Percentiles rank a stretch among this genome's conserved stretches.
Evolutionary conservation across 2,888 invertebrate genomes (phyloP).

Genomic region (Lissocephala sabroskyi): DNA sequence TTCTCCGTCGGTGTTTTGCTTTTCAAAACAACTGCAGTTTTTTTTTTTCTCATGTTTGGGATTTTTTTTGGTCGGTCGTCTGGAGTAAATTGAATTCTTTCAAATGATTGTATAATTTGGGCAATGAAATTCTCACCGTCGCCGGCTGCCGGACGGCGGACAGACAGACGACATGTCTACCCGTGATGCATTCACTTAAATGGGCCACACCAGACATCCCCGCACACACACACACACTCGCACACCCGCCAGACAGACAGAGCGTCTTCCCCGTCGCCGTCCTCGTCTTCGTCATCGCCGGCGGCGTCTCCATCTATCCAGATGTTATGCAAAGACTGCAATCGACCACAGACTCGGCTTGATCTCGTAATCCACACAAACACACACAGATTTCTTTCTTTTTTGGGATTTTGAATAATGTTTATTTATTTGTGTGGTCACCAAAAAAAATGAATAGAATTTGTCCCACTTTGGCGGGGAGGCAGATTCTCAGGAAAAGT

Average conservation of each 20-base stretch:
- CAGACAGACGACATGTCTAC: constrained; percentile 27
- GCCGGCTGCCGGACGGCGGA: constrained; percentile 6
- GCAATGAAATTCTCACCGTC: constrained; percentile 20
- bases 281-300: too few species aligned
- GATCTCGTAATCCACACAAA: too few species aligned
- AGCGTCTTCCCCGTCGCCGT: too few species aligned
- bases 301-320: too few species aligned
- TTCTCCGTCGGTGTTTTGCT: constrained; percentile 8
- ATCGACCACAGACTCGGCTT: too few species aligned
- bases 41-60: constrained; percentile 7
- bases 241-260: too few species aligned
- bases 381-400: too few species aligned
- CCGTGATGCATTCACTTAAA: constrained; percentile 10
- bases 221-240: background rate
- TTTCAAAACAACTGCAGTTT: constrained; percentile 25
- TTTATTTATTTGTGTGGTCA: constrained; percentile 53
- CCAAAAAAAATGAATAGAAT: constrained; percentile 54
- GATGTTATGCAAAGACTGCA: background rate
- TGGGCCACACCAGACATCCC: too few species aligned
- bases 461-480: constrained; percentile 61
- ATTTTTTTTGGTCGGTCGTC: constrained; percentile 36
- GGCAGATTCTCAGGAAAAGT: too few species aligned
- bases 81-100: constrained; percentile 65
- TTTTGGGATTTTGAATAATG: too few species aligned
- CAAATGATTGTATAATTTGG: constrained; percentile 64